phyloP scores from a whole-genome alignment of 1,140 invertebrate species.

The Meloidogyne hapla region DNA sequence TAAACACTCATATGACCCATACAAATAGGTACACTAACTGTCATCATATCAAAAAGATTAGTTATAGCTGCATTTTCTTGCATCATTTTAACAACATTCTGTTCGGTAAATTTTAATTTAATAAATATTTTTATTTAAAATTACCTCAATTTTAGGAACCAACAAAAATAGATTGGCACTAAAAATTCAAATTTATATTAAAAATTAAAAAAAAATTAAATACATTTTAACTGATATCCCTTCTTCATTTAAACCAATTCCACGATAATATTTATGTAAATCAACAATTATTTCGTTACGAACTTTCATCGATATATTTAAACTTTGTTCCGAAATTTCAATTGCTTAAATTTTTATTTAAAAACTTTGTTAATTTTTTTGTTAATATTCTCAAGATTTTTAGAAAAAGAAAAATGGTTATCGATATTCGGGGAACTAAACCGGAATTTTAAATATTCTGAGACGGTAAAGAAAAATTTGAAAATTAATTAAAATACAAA shows the following conservation, averaged over 20 bases:
- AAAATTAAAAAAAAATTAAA: not conserved
- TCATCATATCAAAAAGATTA: not conserved
- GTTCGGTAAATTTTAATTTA: not conserved
- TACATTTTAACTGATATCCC: slow-evolving; percentile 34
- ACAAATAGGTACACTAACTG: not conserved
- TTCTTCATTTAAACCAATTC: slow-evolving; percentile 23
- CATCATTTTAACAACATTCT: slow-evolving; percentile 1
- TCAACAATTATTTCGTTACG: slow-evolving; percentile 31
- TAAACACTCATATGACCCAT: not conserved
- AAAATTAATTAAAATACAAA: slow-evolving; percentile 10
- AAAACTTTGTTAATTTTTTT: not conserved
- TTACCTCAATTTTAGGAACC: slow-evolving; percentile 48
- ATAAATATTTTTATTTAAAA: not conserved
- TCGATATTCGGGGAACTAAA: too few species aligned
- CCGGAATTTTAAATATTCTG: too few species aligned
- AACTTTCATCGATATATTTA: slow-evolving; percentile 4
- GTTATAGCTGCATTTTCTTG: not conserved
- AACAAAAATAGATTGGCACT: slow-evolving; percentile 46
- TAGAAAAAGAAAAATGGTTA: too few species aligned
- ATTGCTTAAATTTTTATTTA: slow-evolving; percentile 8
- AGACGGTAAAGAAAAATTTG: too few species aligned
- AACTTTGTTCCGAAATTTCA: not conserved
- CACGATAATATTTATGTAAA: slow-evolving; percentile 29
- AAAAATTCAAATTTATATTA: not conserved
- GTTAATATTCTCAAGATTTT: too few species aligned